phyloP scores from a whole-genome alignment of 1,140 invertebrate genomes.

The Diorhabda elongata region DNA sequence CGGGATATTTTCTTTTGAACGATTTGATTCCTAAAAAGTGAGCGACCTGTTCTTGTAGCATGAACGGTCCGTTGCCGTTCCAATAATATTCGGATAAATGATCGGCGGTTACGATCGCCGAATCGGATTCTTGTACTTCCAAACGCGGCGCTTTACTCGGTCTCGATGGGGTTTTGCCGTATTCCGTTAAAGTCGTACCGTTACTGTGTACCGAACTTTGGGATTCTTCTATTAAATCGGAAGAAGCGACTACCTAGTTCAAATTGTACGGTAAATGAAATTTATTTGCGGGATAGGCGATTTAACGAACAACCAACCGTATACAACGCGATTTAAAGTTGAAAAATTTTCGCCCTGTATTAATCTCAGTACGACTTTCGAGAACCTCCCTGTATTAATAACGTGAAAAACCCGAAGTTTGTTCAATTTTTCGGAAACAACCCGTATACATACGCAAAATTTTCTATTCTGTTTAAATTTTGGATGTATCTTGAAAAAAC shows the following conservation, averaged over 20 bases:
- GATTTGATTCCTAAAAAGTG: slow-evolving; percentile 90
- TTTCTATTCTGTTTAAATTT: too few species aligned
- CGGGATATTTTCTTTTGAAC: slow-evolving; percentile 91
- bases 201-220: slow-evolving; percentile 71
- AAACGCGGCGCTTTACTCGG: slow-evolving; percentile 16
- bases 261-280: too few species aligned
- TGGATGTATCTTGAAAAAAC: too few species aligned
- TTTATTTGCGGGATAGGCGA: too few species aligned
- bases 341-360: too few species aligned
- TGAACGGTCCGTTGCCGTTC: slow-evolving; percentile 73
- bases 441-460: too few species aligned
- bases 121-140: slow-evolving; percentile 48
- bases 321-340: too few species aligned
- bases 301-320: too few species aligned
- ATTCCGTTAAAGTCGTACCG: slow-evolving; percentile 57
- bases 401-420: too few species aligned
- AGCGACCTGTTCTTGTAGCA: slow-evolving; percentile 89
- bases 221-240: slow-evolving; percentile 67
- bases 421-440: too few species aligned
- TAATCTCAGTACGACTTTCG: too few species aligned
- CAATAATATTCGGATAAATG: slow-evolving; percentile 93
- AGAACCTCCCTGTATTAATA: too few species aligned
- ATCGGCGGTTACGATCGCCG: slow-evolving; percentile 72
- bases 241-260: slow-evolving; percentile 34
- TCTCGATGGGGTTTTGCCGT: slow-evolving; percentile 49